Conservation (phyloP, 2,888 invertebrate genomes). For the Hydropsyche betteni region DNA sequence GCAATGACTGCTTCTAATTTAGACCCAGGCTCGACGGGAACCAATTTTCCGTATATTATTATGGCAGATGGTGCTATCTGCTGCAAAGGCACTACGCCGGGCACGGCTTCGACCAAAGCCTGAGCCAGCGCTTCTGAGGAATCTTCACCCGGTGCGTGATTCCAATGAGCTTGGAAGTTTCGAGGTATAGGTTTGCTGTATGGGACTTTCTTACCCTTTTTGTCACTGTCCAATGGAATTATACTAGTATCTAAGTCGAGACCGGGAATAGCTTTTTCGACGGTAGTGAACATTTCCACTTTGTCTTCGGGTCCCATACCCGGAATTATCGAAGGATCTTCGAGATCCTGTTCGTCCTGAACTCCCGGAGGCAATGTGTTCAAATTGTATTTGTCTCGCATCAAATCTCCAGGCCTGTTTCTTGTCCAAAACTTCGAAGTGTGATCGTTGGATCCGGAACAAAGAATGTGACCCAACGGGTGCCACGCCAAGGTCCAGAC, state of each 20-base stretch:
- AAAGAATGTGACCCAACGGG: slow-evolving; percentile 97
- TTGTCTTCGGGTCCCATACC: slow-evolving; percentile 99
- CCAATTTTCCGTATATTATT: slow-evolving; percentile 83
- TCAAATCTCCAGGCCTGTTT: slow-evolving; percentile 96
- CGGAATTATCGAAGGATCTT: slow-evolving; percentile 85
- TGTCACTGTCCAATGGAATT: slow-evolving; percentile 73
- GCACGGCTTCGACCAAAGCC: slow-evolving; percentile 77
- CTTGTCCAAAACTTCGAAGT: slow-evolving; percentile 99
- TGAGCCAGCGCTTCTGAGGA: slow-evolving; percentile 73
- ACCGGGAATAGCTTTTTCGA: slow-evolving; percentile 81
- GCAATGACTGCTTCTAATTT: slow-evolving; percentile 79
- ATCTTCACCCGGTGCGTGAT: slow-evolving; percentile 73
- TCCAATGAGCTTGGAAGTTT: slow-evolving; percentile 98
- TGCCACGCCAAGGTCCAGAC: slow-evolving; percentile 99
- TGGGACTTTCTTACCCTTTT: slow-evolving; percentile 85
- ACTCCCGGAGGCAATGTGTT: slow-evolving; percentile 88
- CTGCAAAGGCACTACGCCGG: slow-evolving; percentile 80
- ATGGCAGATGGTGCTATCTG: slow-evolving; percentile 83
- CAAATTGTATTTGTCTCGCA: slow-evolving; percentile 97
- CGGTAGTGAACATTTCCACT: slow-evolving; percentile 75
- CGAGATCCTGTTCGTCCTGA: slow-evolving; percentile 66
- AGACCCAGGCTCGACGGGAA: slow-evolving; percentile 80
- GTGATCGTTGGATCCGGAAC: slow-evolving; percentile 99
- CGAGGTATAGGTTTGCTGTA: slow-evolving; percentile 96
- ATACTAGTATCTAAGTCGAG: slow-evolving; percentile 79